These are phyloP conservation scores for Seira musarum DNA, from an alignment of 2,888 invertebrate genomes.

Conservation along the genomic window DNA sequence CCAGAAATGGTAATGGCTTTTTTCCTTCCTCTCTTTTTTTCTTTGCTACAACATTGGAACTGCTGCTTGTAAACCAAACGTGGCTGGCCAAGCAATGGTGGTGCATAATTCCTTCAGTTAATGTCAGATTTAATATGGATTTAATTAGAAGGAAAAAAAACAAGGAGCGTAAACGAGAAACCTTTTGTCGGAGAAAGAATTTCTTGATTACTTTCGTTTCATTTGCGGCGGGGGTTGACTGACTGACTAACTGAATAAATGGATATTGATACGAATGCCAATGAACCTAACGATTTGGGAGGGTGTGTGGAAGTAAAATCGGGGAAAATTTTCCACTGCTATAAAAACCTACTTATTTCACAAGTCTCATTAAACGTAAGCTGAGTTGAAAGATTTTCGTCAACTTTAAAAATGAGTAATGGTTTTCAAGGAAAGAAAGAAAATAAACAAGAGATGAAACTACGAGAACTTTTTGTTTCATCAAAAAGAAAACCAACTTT, in stretches of 20 bases:
- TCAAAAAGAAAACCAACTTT: background rate
- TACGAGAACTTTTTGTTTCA: background rate
- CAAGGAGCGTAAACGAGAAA: slow-evolving; percentile 9
- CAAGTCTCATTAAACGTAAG: background rate
- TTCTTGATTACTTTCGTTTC: slow-evolving; percentile 6
- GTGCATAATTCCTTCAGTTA: slow-evolving; percentile 33
- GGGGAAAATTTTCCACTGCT: no score
- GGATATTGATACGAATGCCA: slow-evolving; percentile 3
- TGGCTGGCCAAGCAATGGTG: background rate
- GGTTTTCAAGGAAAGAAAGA: background rate
- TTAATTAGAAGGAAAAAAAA: slow-evolving; percentile 41
- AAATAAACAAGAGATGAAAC: background rate
- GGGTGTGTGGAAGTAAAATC: no score
- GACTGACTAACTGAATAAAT: background rate
- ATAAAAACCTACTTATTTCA: background rate
- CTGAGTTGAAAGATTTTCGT: background rate
- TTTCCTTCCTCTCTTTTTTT: background rate
- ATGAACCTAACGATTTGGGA: background rate
- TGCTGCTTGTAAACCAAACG: background rate
- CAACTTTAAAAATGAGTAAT: slow-evolving; percentile 7
- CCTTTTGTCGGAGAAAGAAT: background rate
- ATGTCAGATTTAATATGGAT: slow-evolving; percentile 55
- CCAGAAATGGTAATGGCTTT: slow-evolving; percentile 18
- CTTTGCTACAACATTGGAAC: background rate
- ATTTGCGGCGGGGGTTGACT: background rate